A percentile compares a stretch with the other conserved stretches of the same genome.
These are phyloP conservation scores for Zosterops lateralis DNA, from an alignment of 2,113 vertebrate species.

Conservation along the genomic window DNA sequence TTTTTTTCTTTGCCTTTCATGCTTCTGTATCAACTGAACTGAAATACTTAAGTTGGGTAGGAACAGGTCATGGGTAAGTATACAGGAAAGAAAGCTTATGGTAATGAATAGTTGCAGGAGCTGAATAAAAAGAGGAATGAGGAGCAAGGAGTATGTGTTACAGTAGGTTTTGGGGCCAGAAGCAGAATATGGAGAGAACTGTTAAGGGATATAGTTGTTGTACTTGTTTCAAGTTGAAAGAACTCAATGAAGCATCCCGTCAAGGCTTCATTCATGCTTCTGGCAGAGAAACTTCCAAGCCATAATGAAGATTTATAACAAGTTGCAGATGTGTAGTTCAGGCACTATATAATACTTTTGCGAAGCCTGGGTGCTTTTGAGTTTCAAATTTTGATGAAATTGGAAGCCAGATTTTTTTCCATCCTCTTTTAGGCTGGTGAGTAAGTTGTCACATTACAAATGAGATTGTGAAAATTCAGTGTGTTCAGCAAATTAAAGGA, in stretches of 20 bases:
- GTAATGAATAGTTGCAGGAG: background rate
- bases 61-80: background rate
- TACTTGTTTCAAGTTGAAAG: background rate
- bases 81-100: background rate
- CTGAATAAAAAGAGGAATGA: background rate
- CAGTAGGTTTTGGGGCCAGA: background rate
- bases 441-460: background rate
- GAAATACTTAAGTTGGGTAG: background rate
- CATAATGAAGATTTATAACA: background rate
- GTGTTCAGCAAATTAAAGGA: background rate
- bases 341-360: background rate
- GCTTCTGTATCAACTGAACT: background rate
- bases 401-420: background rate
- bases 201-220: background rate
- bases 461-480: background rate
- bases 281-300: background rate
- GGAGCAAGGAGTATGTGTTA: background rate
- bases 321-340: background rate
- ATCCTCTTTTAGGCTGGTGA: background rate
- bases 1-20: background rate
- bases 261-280: background rate
- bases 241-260: background rate
- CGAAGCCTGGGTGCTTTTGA: background rate
- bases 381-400: background rate
- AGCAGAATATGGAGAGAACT: background rate